Evolutionary conservation across 2,888 invertebrate species (phyloP).

Genomic region (Acrobasis suavella): DNA sequence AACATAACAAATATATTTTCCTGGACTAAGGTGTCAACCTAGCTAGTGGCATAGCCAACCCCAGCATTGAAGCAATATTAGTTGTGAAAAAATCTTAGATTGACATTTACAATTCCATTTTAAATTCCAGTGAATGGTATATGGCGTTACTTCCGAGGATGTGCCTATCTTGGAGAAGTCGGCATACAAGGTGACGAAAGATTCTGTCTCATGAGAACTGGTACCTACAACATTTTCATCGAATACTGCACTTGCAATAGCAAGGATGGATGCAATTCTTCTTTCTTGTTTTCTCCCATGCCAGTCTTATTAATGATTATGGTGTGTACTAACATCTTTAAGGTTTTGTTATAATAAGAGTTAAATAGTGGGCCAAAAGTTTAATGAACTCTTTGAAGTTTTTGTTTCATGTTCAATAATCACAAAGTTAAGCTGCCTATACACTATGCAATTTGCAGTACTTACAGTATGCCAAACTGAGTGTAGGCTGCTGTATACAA

Average conservation of each 20-base stretch:
- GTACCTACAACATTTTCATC: conserved; percentile 96
- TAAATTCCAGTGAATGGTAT: conserved; percentile 88
- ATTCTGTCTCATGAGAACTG: conserved; percentile 94
- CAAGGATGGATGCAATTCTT: conserved; percentile 94
- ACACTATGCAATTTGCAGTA: too few relatives aligned
- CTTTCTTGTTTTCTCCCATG: conserved; percentile 63
- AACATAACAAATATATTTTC: too few relatives aligned
- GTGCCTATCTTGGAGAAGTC: conserved; percentile 95
- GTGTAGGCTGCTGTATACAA: too few relatives aligned
- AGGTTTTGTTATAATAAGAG: conserved; percentile 29
- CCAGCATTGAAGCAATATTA: too few relatives aligned
- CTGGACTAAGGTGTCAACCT: too few relatives aligned
- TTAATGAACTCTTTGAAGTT: background rate
- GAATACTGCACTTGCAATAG: conserved; percentile 96
- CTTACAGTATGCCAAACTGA: too few relatives aligned
- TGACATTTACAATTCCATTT: conserved; percentile 1
- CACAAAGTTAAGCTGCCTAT: background rate
- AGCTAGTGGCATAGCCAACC: too few relatives aligned
- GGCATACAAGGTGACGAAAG: conserved; percentile 95
- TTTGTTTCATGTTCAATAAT: background rate
- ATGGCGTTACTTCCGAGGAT: conserved; percentile 94
- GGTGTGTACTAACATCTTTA: conserved; percentile 30
- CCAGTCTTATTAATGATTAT: conserved; percentile 43
- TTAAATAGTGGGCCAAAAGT: conserved; percentile 1
- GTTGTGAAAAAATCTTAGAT: background rate